A percentile compares a stretch with the other conserved stretches of the same genome.
Conservation (phyloP, 2,797 vertebrate species). For the Helostoma temminkii region DNA sequence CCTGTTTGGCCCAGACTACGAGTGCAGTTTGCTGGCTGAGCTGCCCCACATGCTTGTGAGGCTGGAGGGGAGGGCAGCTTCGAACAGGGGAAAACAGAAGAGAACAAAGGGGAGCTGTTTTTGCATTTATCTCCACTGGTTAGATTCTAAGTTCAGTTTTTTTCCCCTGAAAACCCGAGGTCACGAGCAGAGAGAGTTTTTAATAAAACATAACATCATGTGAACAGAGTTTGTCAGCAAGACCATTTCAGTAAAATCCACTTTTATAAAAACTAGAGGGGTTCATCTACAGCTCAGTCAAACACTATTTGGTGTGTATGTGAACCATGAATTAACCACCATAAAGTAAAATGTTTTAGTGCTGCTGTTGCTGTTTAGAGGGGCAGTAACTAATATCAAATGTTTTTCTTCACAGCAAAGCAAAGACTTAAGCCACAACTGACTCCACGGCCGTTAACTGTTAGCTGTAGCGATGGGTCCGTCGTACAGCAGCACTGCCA, state of each 20-base stretch:
- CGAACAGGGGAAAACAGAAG: slow-evolving; percentile 23
- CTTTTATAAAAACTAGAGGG: not conserved
- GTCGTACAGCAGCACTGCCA: too few relatives aligned
- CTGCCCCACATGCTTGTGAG: slow-evolving; percentile 44
- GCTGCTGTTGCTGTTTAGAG: too few relatives aligned
- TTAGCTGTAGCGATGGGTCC: too few relatives aligned
- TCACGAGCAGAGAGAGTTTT: not conserved
- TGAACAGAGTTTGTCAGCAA: slow-evolving; percentile 3
- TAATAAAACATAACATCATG: too few relatives aligned
- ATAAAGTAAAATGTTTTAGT: too few relatives aligned
- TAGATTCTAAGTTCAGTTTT: slow-evolving; percentile 1
- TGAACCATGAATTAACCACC: too few relatives aligned
- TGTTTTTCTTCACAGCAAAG: too few relatives aligned
- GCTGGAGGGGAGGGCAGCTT: slow-evolving; percentile 22
- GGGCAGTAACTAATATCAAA: too few relatives aligned
- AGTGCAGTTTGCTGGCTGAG: slow-evolving; percentile 48
- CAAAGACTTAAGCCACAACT: too few relatives aligned
- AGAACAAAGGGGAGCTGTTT: slow-evolving; percentile 1
- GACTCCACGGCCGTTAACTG: too few relatives aligned
- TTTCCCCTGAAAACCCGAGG: not conserved
- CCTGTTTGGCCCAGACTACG: slow-evolving; percentile 40
- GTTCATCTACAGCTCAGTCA: too few relatives aligned
- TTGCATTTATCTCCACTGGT: slow-evolving; percentile 39
- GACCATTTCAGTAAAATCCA: slow-evolving; percentile 2
- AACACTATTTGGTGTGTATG: too few relatives aligned